A percentile compares a stretch with the other conserved stretches of the same genome.
Conservation (phyloP, 2,888 invertebrate genomes). For the Cryptocephalus moraei region DNA sequence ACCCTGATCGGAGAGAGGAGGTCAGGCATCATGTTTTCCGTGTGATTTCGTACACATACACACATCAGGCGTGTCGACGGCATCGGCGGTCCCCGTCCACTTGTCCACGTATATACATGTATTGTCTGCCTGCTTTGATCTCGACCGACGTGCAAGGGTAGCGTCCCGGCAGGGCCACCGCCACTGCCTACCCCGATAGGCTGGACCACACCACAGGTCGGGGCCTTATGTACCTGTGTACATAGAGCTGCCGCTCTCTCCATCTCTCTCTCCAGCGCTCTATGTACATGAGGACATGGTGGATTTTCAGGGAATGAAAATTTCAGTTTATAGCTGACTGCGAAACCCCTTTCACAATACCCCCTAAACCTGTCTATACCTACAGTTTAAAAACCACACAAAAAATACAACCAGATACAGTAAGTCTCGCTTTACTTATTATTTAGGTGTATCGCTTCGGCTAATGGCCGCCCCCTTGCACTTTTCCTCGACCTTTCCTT, state of each 20-base stretch:
- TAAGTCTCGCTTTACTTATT: no score
- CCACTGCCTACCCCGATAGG: conserved; percentile 19
- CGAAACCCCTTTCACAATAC: conserved; percentile 35
- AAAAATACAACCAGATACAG: conserved; percentile 17
- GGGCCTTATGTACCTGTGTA: conserved; percentile 18
- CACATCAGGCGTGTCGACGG: conserved; percentile 18
- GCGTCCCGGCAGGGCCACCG: conserved; percentile 9
- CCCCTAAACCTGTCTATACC: conserved; percentile 38
- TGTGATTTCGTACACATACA: conserved; percentile 20
- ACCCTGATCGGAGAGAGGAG: conserved; percentile 6
- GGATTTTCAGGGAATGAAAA: conserved; percentile 26
- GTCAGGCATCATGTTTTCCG: conserved; percentile 19
- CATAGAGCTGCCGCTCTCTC: conserved; percentile 1
- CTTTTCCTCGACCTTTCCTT: no score
- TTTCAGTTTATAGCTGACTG: conserved; percentile 41
- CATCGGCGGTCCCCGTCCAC: conserved; percentile 10
- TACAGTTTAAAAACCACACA: conserved; percentile 33
- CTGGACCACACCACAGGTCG: conserved; percentile 18
- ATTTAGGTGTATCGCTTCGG: no score
- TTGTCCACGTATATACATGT: conserved; percentile 7
- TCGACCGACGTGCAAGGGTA: conserved; percentile 6
- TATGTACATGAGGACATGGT: conserved; percentile 14
- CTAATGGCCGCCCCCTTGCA: no score
- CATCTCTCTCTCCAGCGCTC: background rate
- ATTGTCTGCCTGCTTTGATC: conserved; percentile 14